Conservation (phyloP, 2,797 vertebrate genomes). For the Leptatherina wallacei region DNA sequence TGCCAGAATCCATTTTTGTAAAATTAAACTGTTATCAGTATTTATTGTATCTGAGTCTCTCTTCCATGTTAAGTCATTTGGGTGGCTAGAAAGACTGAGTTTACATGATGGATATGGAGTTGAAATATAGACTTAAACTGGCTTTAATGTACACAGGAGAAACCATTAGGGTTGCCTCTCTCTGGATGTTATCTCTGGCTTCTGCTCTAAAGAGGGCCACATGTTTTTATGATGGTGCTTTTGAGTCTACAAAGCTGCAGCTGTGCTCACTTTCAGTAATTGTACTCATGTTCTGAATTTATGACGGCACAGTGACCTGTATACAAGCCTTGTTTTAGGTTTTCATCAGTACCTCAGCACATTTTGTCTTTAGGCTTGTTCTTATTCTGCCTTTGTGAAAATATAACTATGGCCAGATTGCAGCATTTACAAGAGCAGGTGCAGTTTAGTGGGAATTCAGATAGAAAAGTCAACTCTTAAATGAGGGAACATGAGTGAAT, state of each 20-base stretch:
- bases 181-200: constrained; percentile 21
- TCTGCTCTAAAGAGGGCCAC: constrained; percentile 4
- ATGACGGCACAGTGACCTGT: background rate
- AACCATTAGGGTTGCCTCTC: background rate
- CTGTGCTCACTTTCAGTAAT: background rate
- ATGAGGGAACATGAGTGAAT: constrained; percentile 18
- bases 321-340: constrained; percentile 9
- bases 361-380: constrained; percentile 18
- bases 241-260: constrained; percentile 9
- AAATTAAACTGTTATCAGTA: constrained; percentile 33
- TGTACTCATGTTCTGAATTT: background rate
- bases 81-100: constrained; percentile 32
- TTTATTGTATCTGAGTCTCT: constrained; percentile 33
- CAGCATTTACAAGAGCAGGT: constrained; percentile 25
- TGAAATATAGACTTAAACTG: constrained; percentile 27
- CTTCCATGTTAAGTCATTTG: constrained; percentile 33
- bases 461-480: constrained; percentile 12
- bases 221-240: constrained; percentile 13
- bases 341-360: background rate
- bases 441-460: constrained; percentile 18
- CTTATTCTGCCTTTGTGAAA: constrained; percentile 14
- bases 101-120: constrained; percentile 37
- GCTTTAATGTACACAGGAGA: constrained; percentile 14
- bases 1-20: constrained; percentile 21
- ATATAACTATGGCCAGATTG: constrained; percentile 11